Conservation (phyloP, 2,113 vertebrate genomes). For the Tor tambroides region DNA sequence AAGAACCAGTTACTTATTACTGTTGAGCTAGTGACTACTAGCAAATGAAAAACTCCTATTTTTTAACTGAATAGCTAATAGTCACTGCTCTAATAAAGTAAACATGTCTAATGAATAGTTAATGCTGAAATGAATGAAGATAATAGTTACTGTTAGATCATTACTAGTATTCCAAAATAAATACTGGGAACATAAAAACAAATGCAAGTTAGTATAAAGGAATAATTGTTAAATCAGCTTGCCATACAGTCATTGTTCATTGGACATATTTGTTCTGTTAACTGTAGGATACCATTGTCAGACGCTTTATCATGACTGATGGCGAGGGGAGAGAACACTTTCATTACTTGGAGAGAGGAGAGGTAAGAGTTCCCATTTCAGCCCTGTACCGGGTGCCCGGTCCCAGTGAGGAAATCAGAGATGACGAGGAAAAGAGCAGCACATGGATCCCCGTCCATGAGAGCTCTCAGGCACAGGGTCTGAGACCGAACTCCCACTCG, state of each 20-base stretch:
- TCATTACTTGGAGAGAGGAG: conserved; percentile 79
- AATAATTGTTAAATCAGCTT: background rate
- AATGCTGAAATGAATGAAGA: no score
- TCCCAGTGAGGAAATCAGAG: conserved; percentile 65
- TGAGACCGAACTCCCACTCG: conserved; percentile 76
- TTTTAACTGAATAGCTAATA: background rate
- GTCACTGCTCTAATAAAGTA: no score
- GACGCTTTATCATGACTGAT: conserved; percentile 94
- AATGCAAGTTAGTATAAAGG: background rate
- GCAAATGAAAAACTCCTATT: background rate
- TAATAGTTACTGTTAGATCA: no score
- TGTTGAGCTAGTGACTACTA: background rate
- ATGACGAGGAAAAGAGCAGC: conserved; percentile 60
- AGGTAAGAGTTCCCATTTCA: conserved; percentile 84
- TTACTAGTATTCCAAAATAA: no score
- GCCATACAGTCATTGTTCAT: conserved; percentile 1
- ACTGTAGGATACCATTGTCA: conserved; percentile 83
- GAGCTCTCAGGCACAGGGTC: conserved; percentile 66
- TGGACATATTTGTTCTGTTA: conserved; percentile 11
- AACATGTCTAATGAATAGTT: no score
- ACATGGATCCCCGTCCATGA: conserved; percentile 66
- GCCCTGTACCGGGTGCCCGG: conserved; percentile 61
- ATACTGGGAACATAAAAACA: no score
- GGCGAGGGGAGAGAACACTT: conserved; percentile 86
- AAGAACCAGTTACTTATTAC: background rate